These are phyloP conservation scores for Tinea semifulvella DNA, from an alignment of 2,888 invertebrate genomes.

Conservation along the genomic window DNA sequence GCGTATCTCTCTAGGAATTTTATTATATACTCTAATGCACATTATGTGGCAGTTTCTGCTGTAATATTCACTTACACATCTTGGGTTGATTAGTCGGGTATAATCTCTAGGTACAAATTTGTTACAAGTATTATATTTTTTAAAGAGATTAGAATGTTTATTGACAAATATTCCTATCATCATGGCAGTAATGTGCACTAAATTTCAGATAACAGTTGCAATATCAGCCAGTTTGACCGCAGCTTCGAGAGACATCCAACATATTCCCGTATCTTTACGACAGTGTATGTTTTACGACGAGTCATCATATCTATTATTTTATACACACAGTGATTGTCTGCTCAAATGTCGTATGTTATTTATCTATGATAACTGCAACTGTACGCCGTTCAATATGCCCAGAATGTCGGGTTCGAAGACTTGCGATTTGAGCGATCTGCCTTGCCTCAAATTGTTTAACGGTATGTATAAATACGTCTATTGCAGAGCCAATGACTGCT, in stretches of 20 bases:
- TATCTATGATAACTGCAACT: constrained; percentile 57
- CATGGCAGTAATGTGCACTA: too few relatives aligned
- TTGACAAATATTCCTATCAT: too few relatives aligned
- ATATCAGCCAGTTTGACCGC: constrained; percentile 51
- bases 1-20: too few relatives aligned
- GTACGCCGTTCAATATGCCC: constrained; percentile 67
- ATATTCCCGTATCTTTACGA: constrained; percentile 45
- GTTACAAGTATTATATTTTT: too few relatives aligned
- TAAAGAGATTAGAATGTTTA: too few relatives aligned
- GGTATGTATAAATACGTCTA: too few relatives aligned
- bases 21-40: too few relatives aligned
- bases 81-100: too few relatives aligned
- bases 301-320: constrained; percentile 45
- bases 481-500: too few relatives aligned
- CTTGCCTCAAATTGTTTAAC: constrained; percentile 51
- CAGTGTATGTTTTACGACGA: constrained; percentile 69
- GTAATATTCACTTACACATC: too few relatives aligned
- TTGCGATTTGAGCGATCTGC: constrained; percentile 60
- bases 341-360: constrained; percentile 65
- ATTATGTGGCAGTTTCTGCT: too few relatives aligned
- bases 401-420: constrained; percentile 39
- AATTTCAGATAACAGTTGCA: constrained; percentile 43
- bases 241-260: constrained; percentile 53
- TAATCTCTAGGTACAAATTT: too few relatives aligned
- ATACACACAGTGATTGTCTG: constrained; percentile 68